These are phyloP conservation scores for Drosophila siamana DNA, from an alignment of 2,888 invertebrate genomes.

Conservation along the genomic window DNA sequence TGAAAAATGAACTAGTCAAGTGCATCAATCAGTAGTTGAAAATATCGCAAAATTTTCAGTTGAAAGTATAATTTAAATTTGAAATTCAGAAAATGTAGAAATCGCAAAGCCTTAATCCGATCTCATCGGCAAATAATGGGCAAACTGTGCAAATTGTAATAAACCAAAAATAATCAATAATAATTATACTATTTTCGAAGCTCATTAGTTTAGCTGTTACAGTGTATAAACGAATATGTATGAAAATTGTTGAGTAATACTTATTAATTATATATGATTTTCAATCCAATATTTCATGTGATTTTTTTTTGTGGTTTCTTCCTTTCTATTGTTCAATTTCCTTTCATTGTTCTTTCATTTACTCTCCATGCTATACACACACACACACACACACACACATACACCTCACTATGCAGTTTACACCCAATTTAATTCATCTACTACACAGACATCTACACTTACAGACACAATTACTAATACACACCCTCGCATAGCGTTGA, in stretches of 20 bases:
- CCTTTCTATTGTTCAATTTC: constrained; percentile 37
- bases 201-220: constrained; percentile 81
- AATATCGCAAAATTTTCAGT: constrained; percentile 53
- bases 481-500: constrained; percentile 15
- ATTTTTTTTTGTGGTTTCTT: background rate
- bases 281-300: constrained; percentile 18
- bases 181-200: constrained; percentile 51
- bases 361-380: constrained; percentile 29
- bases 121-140: constrained; percentile 32
- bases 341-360: constrained; percentile 58
- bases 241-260: constrained; percentile 56
- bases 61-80: constrained; percentile 63
- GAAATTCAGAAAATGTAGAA: background rate
- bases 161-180: constrained; percentile 37
- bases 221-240: constrained; percentile 74
- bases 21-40: constrained; percentile 45
- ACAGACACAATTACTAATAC: constrained; percentile 12
- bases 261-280: constrained; percentile 37
- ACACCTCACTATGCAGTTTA: constrained; percentile 30
- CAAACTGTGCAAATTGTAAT: constrained; percentile 84
- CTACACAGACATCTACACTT: constrained; percentile 17
- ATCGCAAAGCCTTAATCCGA: background rate
- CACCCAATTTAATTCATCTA: constrained; percentile 48
- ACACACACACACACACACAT: constrained; percentile 21
- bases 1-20: constrained; percentile 26